phyloP scores from a whole-genome alignment of 1,140 invertebrate genomes.

The Drosophila nasuta region DNA sequence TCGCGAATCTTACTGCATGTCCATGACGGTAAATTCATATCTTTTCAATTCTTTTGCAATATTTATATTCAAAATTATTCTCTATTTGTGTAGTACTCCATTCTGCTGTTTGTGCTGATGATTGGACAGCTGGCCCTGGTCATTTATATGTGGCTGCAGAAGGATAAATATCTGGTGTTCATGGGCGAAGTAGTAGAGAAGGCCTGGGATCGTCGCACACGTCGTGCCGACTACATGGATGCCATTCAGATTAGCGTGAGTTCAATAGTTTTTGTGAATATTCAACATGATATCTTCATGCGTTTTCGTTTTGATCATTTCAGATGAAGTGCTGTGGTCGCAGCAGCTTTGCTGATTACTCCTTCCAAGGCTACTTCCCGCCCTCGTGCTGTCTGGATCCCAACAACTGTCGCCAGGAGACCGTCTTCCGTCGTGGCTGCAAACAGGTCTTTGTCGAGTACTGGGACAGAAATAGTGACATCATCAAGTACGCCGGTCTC shows the following conservation, averaged over 20 bases:
- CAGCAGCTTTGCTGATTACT: constrained; percentile 85
- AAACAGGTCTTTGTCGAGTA: constrained; percentile 76
- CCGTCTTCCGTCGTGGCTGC: constrained; percentile 86
- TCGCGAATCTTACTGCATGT: constrained; percentile 93
- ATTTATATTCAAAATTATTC: background rate
- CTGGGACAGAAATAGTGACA: constrained; percentile 86
- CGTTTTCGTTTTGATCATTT: constrained; percentile 43
- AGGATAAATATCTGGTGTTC: constrained; percentile 84
- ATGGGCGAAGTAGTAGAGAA: constrained; percentile 85
- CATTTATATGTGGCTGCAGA: constrained; percentile 87
- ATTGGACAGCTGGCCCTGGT: constrained; percentile 88
- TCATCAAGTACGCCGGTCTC: constrained; percentile 88
- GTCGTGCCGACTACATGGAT: constrained; percentile 85
- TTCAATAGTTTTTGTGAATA: background rate
- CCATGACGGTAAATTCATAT: constrained; percentile 88
- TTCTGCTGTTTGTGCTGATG: constrained; percentile 88
- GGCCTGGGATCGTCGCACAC: constrained; percentile 56
- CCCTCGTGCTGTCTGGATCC: constrained; percentile 85
- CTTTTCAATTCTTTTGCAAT: background rate
- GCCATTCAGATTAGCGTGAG: constrained; percentile 85
- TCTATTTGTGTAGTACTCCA: constrained; percentile 86
- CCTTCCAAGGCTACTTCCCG: constrained; percentile 71
- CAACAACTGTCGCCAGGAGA: constrained; percentile 83
- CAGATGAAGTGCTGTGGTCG: constrained; percentile 89
- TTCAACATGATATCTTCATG: background rate